Evolutionary conservation across 1,140 invertebrate species (phyloP).

Genomic region (Lasioglossum albipes): DNA sequence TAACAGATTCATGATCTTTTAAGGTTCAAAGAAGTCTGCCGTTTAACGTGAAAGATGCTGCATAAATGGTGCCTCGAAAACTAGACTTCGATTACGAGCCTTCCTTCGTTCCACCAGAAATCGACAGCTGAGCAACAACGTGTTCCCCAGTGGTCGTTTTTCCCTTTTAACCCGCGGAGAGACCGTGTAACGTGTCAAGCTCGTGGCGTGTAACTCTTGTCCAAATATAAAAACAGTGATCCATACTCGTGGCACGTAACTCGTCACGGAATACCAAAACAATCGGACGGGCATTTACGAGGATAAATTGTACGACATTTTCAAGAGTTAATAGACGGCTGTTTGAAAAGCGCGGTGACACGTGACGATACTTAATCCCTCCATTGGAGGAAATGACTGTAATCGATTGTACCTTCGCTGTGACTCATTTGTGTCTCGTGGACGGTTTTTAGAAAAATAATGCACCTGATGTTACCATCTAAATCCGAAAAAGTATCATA

Average conservation of each 20-base stretch:
- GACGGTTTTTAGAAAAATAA: too few species aligned
- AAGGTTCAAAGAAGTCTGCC: neutral
- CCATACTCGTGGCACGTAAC: neutral
- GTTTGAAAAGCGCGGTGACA: neutral
- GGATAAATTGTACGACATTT: neutral
- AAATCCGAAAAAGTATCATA: too few species aligned
- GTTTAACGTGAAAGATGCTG: neutral
- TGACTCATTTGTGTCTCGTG: too few species aligned
- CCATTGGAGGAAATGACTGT: neutral
- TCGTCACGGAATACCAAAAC: neutral
- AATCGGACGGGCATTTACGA: neutral
- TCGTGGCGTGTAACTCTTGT: conserved; percentile 14
- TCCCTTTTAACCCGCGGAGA: neutral
- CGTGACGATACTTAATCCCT: neutral
- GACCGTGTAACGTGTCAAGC: conserved; percentile 21
- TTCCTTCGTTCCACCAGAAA: conserved; percentile 7
- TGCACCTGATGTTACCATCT: too few species aligned
- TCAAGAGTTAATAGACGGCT: conserved; percentile 5
- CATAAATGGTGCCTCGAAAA: neutral
- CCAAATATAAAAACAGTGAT: conserved; percentile 19
- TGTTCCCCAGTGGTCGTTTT: neutral
- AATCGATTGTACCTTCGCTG: too few species aligned
- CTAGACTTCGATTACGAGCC: neutral
- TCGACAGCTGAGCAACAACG: neutral
- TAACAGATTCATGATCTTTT: neutral